Conservation (phyloP, 2,888 invertebrate genomes). For the Microctonus aethiopoides region DNA sequence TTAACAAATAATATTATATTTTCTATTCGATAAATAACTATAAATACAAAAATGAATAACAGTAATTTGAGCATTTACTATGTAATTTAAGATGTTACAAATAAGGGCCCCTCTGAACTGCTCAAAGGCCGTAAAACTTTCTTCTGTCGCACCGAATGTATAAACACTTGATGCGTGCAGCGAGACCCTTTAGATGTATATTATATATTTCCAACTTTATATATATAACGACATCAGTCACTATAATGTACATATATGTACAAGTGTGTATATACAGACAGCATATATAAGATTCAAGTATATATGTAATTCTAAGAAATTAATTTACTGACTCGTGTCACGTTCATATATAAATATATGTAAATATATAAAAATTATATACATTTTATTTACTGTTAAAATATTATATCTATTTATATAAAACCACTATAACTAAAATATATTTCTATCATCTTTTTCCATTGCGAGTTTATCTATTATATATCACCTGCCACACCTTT, state of each 20-base stretch:
- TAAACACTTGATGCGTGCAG: constrained; percentile 29
- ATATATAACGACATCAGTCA: constrained; percentile 8
- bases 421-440: background rate
- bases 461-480: background rate
- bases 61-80: background rate
- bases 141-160: background rate
- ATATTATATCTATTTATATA: constrained; percentile 21
- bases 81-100: constrained; percentile 1
- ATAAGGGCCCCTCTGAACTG: background rate
- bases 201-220: constrained; percentile 14
- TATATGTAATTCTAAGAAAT: constrained; percentile 27
- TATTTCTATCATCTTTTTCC: background rate
- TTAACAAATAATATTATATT: constrained; percentile 1
- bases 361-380: background rate
- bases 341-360: constrained; percentile 31
- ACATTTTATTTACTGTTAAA: constrained; percentile 11
- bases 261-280: too few relatives aligned
- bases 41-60: constrained; percentile 11
- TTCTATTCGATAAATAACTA: background rate
- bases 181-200: constrained; percentile 20
- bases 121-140: background rate
- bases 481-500: background rate
- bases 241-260: constrained; percentile 2
- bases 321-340: constrained; percentile 30
- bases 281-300: constrained; percentile 13